A percentile compares a stretch with the other conserved stretches of the same genome.
These are phyloP conservation scores for Gadopsis bispinosus DNA, from an alignment of 2,797 vertebrate species.

Conservation along the genomic window DNA sequence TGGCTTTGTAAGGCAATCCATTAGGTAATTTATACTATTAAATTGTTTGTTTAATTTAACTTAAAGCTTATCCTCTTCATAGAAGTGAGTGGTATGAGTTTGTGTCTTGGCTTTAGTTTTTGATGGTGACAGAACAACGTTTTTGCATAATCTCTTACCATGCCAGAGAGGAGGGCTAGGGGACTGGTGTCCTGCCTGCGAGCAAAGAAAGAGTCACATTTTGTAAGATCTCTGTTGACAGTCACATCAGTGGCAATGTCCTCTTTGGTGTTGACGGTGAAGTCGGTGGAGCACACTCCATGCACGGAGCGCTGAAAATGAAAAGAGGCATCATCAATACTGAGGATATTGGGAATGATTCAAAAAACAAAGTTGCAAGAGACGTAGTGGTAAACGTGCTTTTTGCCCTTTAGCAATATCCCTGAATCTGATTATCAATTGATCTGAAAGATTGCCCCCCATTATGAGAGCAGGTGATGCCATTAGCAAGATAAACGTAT, in stretches of 20 bases:
- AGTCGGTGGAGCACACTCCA: conserved; percentile 88
- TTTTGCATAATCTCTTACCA: conserved; percentile 80
- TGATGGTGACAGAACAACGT: neutral
- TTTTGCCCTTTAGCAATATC: conserved; percentile 39
- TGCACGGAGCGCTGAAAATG: conserved; percentile 89
- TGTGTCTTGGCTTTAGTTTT: conserved; percentile 1
- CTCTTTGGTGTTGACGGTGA: conserved; percentile 83
- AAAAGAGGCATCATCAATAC: conserved; percentile 22
- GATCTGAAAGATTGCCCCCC: conserved; percentile 44
- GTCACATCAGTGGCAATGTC: conserved; percentile 86
- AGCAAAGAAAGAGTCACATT: conserved; percentile 86
- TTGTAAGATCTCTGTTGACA: conserved; percentile 87
- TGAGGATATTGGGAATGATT: conserved; percentile 9
- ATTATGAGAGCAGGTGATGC: conserved; percentile 60
- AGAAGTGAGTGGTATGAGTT: neutral
- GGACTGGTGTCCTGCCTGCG: conserved; percentile 87
- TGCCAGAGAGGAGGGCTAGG: conserved; percentile 89
- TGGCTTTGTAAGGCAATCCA: neutral
- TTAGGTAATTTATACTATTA: neutral
- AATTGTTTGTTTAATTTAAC: neutral
- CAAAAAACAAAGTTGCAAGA: conserved; percentile 14
- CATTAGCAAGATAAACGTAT: conserved; percentile 74
- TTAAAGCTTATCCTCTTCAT: neutral
- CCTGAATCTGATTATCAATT: conserved; percentile 58
- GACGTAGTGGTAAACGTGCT: conserved; percentile 20